phyloP scores from a whole-genome alignment of 2,888 invertebrate genomes.

The Amiota minor region DNA sequence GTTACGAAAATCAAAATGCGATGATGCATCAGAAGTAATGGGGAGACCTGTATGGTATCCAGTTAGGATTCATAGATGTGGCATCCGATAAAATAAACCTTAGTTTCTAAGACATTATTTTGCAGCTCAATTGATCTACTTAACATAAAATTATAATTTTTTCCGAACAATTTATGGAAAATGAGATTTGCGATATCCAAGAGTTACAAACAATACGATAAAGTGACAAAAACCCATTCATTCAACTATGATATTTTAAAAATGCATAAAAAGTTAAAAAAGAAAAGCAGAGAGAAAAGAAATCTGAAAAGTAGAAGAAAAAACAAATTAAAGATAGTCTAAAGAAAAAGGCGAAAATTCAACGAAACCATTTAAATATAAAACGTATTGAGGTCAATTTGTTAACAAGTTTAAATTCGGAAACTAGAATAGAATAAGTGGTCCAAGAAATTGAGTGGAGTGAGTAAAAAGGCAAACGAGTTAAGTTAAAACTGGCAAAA shows the following conservation, averaged over 20 bases:
- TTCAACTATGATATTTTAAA: neutral
- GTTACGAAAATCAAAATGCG: too few relatives aligned
- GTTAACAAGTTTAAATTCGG: slow-evolving; percentile 29
- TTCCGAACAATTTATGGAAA: too few relatives aligned
- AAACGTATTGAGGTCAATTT: slow-evolving; percentile 47
- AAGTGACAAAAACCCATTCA: neutral
- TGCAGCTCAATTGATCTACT: too few relatives aligned
- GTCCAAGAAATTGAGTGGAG: slow-evolving; percentile 31
- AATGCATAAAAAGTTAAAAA: neutral
- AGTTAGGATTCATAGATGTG: too few relatives aligned
- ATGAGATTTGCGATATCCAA: too few relatives aligned
- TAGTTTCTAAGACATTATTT: too few relatives aligned
- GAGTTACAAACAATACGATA: neutral
- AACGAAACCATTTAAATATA: slow-evolving; percentile 44
- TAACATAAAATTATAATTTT: too few relatives aligned
- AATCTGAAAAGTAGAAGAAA: neutral
- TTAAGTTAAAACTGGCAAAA: slow-evolving; percentile 4
- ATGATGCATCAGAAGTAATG: too few relatives aligned
- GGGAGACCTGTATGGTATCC: too few relatives aligned
- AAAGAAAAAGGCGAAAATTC: slow-evolving; percentile 22
- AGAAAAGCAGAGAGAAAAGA: neutral
- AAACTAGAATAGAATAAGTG: slow-evolving; percentile 25
- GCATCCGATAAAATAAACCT: too few relatives aligned
- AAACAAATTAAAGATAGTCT: neutral
- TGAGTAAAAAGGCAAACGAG: neutral